phyloP scores from a whole-genome alignment of 2,113 vertebrate species.

The Macroglossus sobrinus region DNA sequence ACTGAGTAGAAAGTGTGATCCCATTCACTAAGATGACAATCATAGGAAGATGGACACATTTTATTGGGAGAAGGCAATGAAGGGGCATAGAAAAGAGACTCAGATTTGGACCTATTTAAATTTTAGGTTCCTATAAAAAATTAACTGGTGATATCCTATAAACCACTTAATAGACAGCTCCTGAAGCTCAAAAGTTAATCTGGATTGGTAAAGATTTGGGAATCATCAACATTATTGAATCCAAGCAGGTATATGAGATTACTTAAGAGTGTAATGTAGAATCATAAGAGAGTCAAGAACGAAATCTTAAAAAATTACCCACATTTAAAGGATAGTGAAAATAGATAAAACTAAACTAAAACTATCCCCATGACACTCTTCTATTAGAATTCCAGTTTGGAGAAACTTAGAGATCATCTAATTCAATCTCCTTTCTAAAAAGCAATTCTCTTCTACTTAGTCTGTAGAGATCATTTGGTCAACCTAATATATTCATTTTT shows the following conservation, averaged over 20 bases:
- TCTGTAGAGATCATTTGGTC: not conserved
- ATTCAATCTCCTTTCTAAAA: not conserved
- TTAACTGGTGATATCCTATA: not conserved
- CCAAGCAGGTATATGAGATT: not conserved
- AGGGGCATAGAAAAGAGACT: not conserved
- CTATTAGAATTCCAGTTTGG: not conserved
- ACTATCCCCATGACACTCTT: not conserved
- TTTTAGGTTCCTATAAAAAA: not conserved
- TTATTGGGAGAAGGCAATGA: not conserved
- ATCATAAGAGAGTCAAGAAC: not conserved
- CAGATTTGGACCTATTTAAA: not conserved
- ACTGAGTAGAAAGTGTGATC: not conserved
- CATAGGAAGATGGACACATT: not conserved
- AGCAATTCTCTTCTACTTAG: conserved; percentile 1
- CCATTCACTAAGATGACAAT: not conserved
- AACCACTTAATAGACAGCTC: not conserved
- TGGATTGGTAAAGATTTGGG: not conserved
- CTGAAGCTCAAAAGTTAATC: not conserved
- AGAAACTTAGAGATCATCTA: not conserved
- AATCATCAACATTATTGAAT: not conserved
- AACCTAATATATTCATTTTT: not conserved
- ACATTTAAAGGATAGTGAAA: not conserved
- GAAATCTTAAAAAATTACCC: not conserved
- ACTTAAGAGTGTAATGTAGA: not conserved
- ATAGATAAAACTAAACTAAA: not conserved